Percentiles rank a stretch among this genome's conserved stretches.
Conservation (phyloP, 2,888 invertebrate genomes). For the Neoscelio sp. region DNA sequence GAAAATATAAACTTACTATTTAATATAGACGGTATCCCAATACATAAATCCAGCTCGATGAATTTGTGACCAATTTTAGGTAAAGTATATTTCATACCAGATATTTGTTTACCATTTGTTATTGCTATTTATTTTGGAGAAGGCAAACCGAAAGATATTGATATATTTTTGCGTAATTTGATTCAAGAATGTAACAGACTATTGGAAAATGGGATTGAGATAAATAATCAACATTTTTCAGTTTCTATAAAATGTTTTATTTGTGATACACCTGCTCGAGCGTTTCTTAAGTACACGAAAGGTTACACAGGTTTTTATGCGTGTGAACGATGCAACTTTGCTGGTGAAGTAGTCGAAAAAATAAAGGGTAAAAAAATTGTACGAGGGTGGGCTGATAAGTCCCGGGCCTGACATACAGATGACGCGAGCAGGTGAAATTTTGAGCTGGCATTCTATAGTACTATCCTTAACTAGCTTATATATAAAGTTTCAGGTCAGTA, state of each 20-base stretch:
- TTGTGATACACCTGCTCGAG: slow-evolving; percentile 62
- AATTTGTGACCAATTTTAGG: slow-evolving; percentile 66
- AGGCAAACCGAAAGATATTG: slow-evolving; percentile 63
- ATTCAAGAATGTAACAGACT: slow-evolving; percentile 61
- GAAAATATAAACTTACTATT: slow-evolving; percentile 40
- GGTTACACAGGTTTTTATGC: slow-evolving; percentile 62
- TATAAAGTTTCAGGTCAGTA: no score
- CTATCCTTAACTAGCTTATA: no score
- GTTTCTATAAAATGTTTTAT: slow-evolving; percentile 57
- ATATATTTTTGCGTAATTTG: slow-evolving; percentile 56
- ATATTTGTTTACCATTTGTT: slow-evolving; percentile 65
- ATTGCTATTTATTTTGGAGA: slow-evolving; percentile 66
- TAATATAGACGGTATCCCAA: slow-evolving; percentile 59
- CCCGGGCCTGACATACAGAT: no score
- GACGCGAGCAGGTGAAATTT: no score
- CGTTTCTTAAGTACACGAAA: slow-evolving; percentile 57
- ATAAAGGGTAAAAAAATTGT: no score
- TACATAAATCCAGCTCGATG: slow-evolving; percentile 54
- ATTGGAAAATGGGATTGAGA: slow-evolving; percentile 39
- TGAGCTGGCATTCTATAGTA: no score
- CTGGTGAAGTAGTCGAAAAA: slow-evolving; percentile 16
- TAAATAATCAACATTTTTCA: slow-evolving; percentile 34
- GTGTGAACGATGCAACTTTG: slow-evolving; percentile 60
- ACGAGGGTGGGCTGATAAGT: no score
- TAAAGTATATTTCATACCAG: slow-evolving; percentile 54